A percentile compares a stretch with the other conserved stretches of the same genome.
phyloP scores from a whole-genome alignment of 2,797 vertebrate species.

The Sarcophilus harrisii region DNA sequence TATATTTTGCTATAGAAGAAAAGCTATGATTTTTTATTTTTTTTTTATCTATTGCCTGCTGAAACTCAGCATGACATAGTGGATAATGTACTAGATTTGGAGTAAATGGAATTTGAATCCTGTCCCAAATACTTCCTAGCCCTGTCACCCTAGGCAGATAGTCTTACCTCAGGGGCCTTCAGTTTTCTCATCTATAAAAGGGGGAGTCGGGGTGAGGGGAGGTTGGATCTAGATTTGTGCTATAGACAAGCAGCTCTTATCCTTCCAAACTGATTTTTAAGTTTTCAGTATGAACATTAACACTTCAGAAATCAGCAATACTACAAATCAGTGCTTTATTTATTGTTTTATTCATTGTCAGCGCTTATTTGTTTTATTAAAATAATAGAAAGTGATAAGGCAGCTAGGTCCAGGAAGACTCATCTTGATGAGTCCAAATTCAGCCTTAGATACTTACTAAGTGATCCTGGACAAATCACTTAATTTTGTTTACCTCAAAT shows the following conservation, averaged over 20 bases:
- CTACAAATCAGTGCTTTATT: neutral
- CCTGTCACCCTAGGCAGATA: neutral
- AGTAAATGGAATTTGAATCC: neutral
- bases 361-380: neutral
- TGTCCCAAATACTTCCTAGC: neutral
- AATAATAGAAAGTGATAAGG: neutral
- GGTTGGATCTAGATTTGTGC: neutral
- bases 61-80: neutral
- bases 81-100: neutral
- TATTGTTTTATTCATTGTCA: neutral
- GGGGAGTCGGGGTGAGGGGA: neutral
- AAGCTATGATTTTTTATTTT: neutral
- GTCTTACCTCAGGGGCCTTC: neutral
- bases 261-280: neutral
- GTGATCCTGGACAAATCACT: neutral
- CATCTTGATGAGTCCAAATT: neutral
- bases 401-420: neutral
- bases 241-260: neutral
- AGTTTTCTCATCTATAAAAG: neutral
- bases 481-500: neutral
- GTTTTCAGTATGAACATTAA: neutral
- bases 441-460: neutral
- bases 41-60: neutral
- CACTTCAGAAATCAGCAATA: neutral
- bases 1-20: constrained; percentile 40